Percentiles rank a stretch among this genome's conserved stretches.
Conservation (phyloP, 2,888 invertebrate species). For the Aphodius sticticus region DNA sequence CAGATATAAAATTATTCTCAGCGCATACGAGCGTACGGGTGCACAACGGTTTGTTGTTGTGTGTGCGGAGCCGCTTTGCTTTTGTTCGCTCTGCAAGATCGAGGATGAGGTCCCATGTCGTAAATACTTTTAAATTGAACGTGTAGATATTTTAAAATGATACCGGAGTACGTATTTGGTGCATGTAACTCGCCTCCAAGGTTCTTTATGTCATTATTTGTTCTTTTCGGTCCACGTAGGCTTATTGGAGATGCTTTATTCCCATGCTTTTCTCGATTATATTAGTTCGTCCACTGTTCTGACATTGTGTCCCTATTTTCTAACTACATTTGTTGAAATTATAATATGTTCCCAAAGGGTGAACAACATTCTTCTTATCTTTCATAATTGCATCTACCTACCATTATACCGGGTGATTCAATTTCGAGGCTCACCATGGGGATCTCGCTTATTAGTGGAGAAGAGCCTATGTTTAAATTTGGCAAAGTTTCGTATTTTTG, state of each 20-base stretch:
- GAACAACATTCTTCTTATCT: no score
- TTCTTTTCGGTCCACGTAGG: conserved; percentile 16
- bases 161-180: conserved; percentile 16
- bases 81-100: background rate
- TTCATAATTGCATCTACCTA: no score
- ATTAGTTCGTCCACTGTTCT: background rate
- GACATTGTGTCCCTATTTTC: no score
- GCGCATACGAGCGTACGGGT: background rate
- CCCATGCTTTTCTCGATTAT: background rate
- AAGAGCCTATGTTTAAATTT: no score
- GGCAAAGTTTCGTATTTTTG: no score
- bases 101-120: background rate
- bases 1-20: conserved; percentile 12
- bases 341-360: no score
- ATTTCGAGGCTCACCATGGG: no score
- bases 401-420: no score
- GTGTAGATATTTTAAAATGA: conserved; percentile 17
- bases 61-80: background rate
- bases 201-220: conserved; percentile 24
- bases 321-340: no score
- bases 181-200: background rate
- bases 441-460: no score
- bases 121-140: conserved; percentile 20
- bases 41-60: background rate
- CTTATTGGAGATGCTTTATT: conserved; percentile 17